Evolutionary conservation across 92 coral and sea anemone species (phyloP).

Genomic region (Epizoanthus rinbou): DNA sequence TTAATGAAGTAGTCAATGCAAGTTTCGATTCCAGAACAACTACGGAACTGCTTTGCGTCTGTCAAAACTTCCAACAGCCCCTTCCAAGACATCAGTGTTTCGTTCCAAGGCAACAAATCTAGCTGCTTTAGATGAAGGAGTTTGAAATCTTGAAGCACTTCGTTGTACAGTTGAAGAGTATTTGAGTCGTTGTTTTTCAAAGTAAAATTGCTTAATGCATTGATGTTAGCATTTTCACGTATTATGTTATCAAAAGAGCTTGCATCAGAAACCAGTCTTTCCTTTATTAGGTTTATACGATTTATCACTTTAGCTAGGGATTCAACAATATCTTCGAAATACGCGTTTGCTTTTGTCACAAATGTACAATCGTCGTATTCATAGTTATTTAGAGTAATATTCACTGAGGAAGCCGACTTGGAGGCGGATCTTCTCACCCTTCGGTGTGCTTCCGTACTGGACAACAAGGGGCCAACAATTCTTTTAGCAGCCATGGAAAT

Average conservation of each 20-base stretch:
- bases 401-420: neutral
- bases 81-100: slow-evolving; percentile 6
- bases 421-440: neutral
- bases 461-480: slow-evolving; percentile 40
- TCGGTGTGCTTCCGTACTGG: slow-evolving; percentile 5
- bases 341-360: slow-evolving; percentile 36
- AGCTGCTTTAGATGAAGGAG: neutral
- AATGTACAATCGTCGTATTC: slow-evolving; percentile 30
- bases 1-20: slow-evolving; percentile 42
- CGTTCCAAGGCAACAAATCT: slow-evolving; percentile 25
- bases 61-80: slow-evolving; percentile 40
- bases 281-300: neutral
- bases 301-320: slow-evolving; percentile 32
- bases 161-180: neutral
- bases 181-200: neutral
- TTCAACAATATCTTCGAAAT: slow-evolving; percentile 42
- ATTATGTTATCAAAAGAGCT: neutral
- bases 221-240: neutral
- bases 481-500: slow-evolving; percentile 48
- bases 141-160: slow-evolving; percentile 2
- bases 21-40: slow-evolving; percentile 53
- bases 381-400: neutral
- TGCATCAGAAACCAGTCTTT: neutral
- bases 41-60: slow-evolving; percentile 14
- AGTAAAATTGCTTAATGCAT: neutral